These are phyloP conservation scores for Cossypha heuglini DNA, from an alignment of 2,797 vertebrate species.

Conservation along the genomic window DNA sequence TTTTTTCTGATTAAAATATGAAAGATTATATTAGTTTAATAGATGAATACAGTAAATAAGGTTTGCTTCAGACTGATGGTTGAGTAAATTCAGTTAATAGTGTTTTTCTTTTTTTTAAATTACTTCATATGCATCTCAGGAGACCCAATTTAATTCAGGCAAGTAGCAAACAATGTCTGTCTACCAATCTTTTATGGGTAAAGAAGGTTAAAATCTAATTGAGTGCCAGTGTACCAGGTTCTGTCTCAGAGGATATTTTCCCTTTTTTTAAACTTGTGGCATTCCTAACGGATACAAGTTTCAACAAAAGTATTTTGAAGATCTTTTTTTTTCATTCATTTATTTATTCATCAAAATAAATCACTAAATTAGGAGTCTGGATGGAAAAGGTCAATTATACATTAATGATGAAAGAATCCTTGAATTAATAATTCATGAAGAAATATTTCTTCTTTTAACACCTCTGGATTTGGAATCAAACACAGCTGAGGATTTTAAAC, in stretches of 20 bases:
- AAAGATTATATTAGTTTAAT: constrained; percentile 6
- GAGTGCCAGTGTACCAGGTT: neutral
- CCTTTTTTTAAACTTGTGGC: neutral
- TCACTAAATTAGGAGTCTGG: neutral
- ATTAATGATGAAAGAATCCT: constrained; percentile 41
- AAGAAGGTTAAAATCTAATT: constrained; percentile 67
- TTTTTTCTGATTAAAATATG: constrained; percentile 40
- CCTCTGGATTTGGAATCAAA: constrained; percentile 18
- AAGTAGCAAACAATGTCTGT: constrained; percentile 29
- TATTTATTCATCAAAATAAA: neutral
- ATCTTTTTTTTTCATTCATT: neutral
- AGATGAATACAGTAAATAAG: constrained; percentile 1
- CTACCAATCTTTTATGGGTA: constrained; percentile 22
- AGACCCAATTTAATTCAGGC: constrained; percentile 51
- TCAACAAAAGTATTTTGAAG: neutral
- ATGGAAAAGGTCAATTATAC: constrained; percentile 24
- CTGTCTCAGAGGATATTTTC: constrained; percentile 1
- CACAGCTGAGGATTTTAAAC: constrained; percentile 9
- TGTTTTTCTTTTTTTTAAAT: constrained; percentile 2
- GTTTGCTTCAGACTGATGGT: constrained; percentile 2
- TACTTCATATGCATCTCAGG: constrained; percentile 50
- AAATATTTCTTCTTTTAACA: neutral
- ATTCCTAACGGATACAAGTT: neutral
- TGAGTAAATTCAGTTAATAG: constrained; percentile 35
- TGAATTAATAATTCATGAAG: neutral